phyloP scores from a whole-genome alignment of 2,797 vertebrate genomes.

The Myiotriccus ornatus region DNA sequence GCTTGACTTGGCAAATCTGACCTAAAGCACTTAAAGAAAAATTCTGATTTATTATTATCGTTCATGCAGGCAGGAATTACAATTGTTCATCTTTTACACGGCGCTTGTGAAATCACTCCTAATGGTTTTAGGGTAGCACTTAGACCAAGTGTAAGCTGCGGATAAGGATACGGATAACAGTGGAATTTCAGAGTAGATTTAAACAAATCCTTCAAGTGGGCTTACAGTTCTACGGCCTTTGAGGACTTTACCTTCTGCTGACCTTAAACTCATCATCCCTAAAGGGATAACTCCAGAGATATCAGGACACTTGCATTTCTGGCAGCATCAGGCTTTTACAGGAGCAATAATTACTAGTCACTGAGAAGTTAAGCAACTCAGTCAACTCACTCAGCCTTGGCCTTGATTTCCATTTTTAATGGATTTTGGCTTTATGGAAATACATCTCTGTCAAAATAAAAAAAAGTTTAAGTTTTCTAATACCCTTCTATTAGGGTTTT shows the following conservation, averaged over 20 bases:
- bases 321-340: not conserved
- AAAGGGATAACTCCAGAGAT: not conserved
- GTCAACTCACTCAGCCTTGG: not conserved
- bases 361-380: not conserved
- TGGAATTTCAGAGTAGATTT: slow-evolving; percentile 47
- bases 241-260: slow-evolving; percentile 11
- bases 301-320: not conserved
- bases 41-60: not conserved
- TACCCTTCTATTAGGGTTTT: not conserved
- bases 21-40: not conserved
- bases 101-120: not conserved
- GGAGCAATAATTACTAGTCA: not conserved
- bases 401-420: not conserved
- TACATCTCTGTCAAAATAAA: not conserved
- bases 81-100: not conserved
- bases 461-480: not conserved
- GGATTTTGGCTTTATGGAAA: not conserved
- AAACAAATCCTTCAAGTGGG: slow-evolving; percentile 28
- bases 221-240: not conserved
- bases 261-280: not conserved
- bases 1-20: not conserved
- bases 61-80: not conserved
- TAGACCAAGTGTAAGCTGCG: not conserved
- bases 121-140: slow-evolving; percentile 7
- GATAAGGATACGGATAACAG: slow-evolving; percentile 3